Conservation (phyloP, 2,113 vertebrate species). For the Sphyrna mokarran region DNA sequence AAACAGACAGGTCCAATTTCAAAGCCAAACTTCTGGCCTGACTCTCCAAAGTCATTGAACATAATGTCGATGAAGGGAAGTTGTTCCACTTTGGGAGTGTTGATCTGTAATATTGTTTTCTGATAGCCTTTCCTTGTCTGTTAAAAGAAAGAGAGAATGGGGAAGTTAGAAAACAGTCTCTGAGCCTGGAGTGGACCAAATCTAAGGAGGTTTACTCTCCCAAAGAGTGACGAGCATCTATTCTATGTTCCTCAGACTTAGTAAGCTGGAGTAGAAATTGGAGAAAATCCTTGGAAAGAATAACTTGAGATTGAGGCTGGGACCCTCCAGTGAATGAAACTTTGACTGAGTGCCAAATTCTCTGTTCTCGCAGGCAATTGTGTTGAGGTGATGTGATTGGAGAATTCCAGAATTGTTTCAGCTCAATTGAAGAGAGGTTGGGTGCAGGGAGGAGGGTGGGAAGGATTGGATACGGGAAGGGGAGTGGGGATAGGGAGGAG, state of each 20-base stretch:
- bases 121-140: slow-evolving; percentile 90
- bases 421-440: not conserved
- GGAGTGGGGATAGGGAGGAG: not conserved
- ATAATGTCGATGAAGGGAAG: slow-evolving; percentile 93
- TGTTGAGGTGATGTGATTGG: too few species aligned
- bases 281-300: not conserved
- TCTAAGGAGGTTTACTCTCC: not conserved
- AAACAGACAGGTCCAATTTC: slow-evolving; percentile 98
- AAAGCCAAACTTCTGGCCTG: slow-evolving; percentile 95
- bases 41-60: slow-evolving; percentile 96
- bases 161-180: not conserved
- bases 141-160: not conserved
- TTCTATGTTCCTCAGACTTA: not conserved
- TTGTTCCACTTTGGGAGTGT: slow-evolving; percentile 92
- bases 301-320: too few species aligned
- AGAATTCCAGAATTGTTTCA: not conserved
- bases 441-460: not conserved
- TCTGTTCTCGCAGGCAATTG: too few species aligned
- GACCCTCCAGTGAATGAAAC: too few species aligned
- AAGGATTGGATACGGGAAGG: not conserved
- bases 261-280: not conserved
- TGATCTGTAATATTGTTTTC: slow-evolving; percentile 90
- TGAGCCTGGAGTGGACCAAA: not conserved
- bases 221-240: not conserved
- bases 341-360: too few species aligned